Conservation (phyloP, 2,113 vertebrate species). For the Cynocephalus volans region DNA sequence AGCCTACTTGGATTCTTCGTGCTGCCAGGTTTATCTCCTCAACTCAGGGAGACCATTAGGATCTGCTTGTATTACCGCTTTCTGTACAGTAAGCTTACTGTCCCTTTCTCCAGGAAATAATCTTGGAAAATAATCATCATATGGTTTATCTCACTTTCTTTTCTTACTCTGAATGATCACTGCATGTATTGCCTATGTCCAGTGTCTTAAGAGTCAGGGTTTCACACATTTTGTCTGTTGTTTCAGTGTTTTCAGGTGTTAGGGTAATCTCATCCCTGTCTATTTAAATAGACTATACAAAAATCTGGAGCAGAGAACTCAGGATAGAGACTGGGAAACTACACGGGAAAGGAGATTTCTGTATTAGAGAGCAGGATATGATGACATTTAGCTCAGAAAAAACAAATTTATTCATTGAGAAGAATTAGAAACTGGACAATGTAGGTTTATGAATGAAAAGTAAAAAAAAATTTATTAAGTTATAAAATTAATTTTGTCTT, state of each 20-base stretch:
- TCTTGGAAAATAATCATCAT: neutral
- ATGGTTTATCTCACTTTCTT: neutral
- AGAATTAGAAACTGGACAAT: neutral
- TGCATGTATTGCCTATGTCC: neutral
- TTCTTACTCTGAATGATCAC: neutral
- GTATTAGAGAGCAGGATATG: neutral
- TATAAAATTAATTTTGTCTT: conserved; percentile 4
- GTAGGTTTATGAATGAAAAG: conserved; percentile 36
- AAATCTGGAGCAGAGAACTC: conserved; percentile 23
- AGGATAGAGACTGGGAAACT: neutral
- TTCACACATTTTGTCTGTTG: neutral
- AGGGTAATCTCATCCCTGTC: neutral
- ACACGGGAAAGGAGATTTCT: neutral
- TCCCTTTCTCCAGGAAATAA: neutral
- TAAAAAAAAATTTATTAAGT: neutral
- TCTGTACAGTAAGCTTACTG: neutral
- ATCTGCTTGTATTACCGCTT: neutral
- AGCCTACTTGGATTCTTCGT: neutral
- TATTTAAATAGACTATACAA: conserved; percentile 3
- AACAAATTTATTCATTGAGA: conserved; percentile 6
- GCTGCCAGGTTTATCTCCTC: neutral
- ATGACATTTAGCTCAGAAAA: neutral
- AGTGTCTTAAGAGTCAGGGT: neutral
- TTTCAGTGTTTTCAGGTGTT: neutral
- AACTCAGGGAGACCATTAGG: neutral